Evolutionary conservation across 2,888 invertebrate species (phyloP), one percentile per base, ranked within the genome.

Genomic region (Synergus gifuensis): DNA sequence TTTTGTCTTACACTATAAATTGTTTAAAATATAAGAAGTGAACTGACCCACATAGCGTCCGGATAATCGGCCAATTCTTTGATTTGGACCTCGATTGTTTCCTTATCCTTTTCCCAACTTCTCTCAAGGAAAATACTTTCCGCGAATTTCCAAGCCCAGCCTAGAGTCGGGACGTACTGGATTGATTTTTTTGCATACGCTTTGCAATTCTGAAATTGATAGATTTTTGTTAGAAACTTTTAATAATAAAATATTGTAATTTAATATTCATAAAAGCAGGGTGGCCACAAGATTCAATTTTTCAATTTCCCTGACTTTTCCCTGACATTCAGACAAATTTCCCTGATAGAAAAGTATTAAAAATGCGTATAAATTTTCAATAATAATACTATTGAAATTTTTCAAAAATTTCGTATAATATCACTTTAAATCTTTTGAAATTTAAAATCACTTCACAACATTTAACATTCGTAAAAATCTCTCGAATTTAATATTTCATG

Each of bases 71-170:
- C 95, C 67, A 98, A 94, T 92, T 97, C 96, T 83, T 94, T 94
- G 82, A 98, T 95, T 93, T 98, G 98, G 63, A 93, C 93, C 83
- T 95, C 94, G 87, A 99, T 97, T 82, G 95, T 96, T 89, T 96
- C 95, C 91, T 95, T 96, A 92, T 99, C 99, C 92, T 98, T 97
- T 78, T 98, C 97, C 94, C 96, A 98, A 85, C 96, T 96, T 86
- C 98, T 94, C 91, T 98, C 98, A 80, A 99, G 94, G 93, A 98
- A 98, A 82, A 98, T 97, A 93, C 97, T 97, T 92, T 98, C 98
- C 0, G 97, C 97, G 92, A 98, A 97, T 93, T 97, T 97, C 98
- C 98, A 99, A 88, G 97, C 96, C 98, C 98, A 99, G 54, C 98
- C 98, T 86, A 98, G 95, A 12, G 98, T 96, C 42, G 99, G 99